Conservation (phyloP, 2,797 vertebrate species). For the Aldrovandia affinis region DNA sequence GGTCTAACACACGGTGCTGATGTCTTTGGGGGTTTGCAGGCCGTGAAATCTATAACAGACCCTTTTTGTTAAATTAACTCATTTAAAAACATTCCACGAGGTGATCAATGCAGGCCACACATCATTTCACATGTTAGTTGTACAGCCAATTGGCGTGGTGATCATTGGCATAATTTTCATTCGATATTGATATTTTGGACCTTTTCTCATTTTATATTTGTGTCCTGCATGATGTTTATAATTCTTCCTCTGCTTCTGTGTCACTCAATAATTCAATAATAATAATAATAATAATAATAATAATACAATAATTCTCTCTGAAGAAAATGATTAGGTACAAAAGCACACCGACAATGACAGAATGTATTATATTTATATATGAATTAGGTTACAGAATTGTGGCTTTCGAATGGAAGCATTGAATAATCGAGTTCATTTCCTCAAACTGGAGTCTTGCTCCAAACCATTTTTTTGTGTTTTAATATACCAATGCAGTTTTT, state of each 20-base stretch:
- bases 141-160: background rate
- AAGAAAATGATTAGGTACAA: no score
- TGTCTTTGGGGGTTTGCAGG: background rate
- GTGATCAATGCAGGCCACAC: background rate
- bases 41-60: background rate
- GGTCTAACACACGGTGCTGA: background rate
- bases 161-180: background rate
- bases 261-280: background rate
- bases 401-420: background rate
- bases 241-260: background rate
- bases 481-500: no score
- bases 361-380: background rate
- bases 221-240: background rate
- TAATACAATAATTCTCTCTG: no score
- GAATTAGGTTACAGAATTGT: background rate
- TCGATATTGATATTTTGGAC: background rate
- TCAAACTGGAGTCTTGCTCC: no score
- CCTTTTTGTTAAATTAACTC: background rate
- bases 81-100: background rate
- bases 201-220: background rate
- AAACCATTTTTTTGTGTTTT: no score
- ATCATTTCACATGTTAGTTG: background rate
- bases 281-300: no score
- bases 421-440: no score
- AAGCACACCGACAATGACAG: no score